Conservation (phyloP, 2,888 invertebrate species). For the Parelbella ahira region DNA sequence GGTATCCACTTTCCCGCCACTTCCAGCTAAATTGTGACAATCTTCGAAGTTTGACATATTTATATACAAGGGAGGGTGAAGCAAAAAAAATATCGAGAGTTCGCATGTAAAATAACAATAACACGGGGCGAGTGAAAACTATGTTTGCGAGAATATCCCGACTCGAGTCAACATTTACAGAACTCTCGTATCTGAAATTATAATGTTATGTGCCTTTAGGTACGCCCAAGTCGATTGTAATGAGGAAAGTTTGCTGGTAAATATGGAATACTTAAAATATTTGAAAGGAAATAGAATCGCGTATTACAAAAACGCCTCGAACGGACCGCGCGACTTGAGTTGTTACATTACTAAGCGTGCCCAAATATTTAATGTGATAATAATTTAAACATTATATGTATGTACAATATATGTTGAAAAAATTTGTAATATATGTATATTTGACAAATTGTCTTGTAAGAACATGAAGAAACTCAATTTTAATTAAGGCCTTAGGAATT, state of each 20-base stretch:
- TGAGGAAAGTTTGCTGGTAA: slow-evolving; percentile 42
- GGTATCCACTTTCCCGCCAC: too few species aligned
- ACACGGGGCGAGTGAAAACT: slow-evolving; percentile 10
- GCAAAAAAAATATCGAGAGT: slow-evolving; percentile 6
- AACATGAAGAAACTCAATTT: too few species aligned
- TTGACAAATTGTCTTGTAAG: too few species aligned
- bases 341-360: too few species aligned
- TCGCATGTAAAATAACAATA: slow-evolving; percentile 13
- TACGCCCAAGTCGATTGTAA: slow-evolving; percentile 37
- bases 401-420: too few species aligned
- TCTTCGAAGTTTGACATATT: slow-evolving; percentile 8
- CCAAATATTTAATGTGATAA: too few species aligned
- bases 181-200: slow-evolving; percentile 18
- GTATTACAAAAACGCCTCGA: slow-evolving; percentile 6
- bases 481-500: too few species aligned
- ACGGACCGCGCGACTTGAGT: background rate
- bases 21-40: slow-evolving; percentile 10
- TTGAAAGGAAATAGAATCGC: slow-evolving; percentile 32
- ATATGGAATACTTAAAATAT: slow-evolving; percentile 37
- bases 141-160: slow-evolving; percentile 12
- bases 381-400: too few species aligned
- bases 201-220: slow-evolving; percentile 16
- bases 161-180: slow-evolving; percentile 22
- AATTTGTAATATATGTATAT: too few species aligned
- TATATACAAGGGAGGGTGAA: slow-evolving; percentile 2